Percentiles rank a stretch among this genome's conserved stretches.
Conservation (phyloP, 2,888 invertebrate genomes). For the Lagria hirta region DNA sequence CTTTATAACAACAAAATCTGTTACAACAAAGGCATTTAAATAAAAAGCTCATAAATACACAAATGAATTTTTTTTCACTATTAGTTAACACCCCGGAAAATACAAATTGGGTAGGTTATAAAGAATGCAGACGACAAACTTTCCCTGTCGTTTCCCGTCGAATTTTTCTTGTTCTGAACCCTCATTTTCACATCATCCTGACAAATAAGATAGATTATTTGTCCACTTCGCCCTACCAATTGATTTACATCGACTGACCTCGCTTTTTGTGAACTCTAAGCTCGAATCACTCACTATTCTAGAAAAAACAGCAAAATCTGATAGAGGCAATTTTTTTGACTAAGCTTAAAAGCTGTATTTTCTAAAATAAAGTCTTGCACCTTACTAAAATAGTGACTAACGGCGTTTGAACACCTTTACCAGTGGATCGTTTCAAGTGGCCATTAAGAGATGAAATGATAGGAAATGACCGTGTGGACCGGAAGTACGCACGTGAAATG, state of each 20-base stretch:
- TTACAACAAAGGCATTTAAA: too few species aligned
- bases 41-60: too few species aligned
- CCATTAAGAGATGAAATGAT: slow-evolving; percentile 45
- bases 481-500: slow-evolving; percentile 44
- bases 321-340: too few species aligned
- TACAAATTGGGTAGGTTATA: slow-evolving; percentile 21
- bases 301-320: too few species aligned
- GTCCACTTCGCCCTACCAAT: slow-evolving; percentile 52
- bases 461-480: slow-evolving; percentile 44
- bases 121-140: slow-evolving; percentile 21
- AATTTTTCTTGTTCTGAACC: slow-evolving; percentile 49
- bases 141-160: slow-evolving; percentile 34
- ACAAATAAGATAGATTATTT: slow-evolving; percentile 54
- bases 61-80: too few species aligned
- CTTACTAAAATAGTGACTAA: slow-evolving; percentile 26
- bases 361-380: slow-evolving; percentile 11
- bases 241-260: slow-evolving; percentile 53
- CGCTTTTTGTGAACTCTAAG: too few species aligned
- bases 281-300: too few species aligned
- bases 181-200: slow-evolving; percentile 51
- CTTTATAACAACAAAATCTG: too few species aligned
- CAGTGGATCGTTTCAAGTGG: slow-evolving; percentile 41
- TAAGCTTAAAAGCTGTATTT: slow-evolving; percentile 7
- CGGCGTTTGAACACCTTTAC: slow-evolving; percentile 39
- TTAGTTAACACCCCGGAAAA: slow-evolving; percentile 14